Conservation (phyloP, 2,888 invertebrate species). For the Vannuccia rotundouncinata region DNA sequence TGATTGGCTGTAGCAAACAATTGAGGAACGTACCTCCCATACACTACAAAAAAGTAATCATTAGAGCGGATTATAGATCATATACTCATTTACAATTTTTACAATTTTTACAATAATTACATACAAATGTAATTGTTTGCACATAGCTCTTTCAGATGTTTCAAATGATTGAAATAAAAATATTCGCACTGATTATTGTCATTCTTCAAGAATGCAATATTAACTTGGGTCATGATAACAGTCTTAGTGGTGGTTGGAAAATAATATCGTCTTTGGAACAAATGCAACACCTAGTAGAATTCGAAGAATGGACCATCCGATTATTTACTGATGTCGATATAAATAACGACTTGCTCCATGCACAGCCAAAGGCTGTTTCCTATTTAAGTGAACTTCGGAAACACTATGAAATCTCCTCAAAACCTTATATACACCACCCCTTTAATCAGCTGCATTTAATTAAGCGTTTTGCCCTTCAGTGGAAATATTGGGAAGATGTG, state of each 20-base stretch:
- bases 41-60: too few relatives aligned
- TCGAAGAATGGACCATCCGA: not conserved
- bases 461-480: constrained; percentile 14
- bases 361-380: not conserved
- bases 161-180: too few relatives aligned
- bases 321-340: not conserved
- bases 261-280: not conserved
- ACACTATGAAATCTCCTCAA: not conserved
- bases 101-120: too few relatives aligned
- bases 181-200: too few relatives aligned
- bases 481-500: not conserved
- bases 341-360: not conserved
- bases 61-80: too few relatives aligned
- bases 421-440: constrained; percentile 7
- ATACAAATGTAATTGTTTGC: too few relatives aligned
- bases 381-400: not conserved
- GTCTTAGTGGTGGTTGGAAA: not conserved
- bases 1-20: too few relatives aligned
- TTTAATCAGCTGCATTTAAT: constrained; percentile 4
- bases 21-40: too few relatives aligned
- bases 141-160: too few relatives aligned
- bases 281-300: not conserved
- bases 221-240: not conserved
- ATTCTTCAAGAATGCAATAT: too few relatives aligned
- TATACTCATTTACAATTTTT: too few relatives aligned